Evolutionary conservation across 2,888 invertebrate species (phyloP), one percentile per base, ranked within the genome.

Genomic region (Apomyelois bistriatella): DNA sequence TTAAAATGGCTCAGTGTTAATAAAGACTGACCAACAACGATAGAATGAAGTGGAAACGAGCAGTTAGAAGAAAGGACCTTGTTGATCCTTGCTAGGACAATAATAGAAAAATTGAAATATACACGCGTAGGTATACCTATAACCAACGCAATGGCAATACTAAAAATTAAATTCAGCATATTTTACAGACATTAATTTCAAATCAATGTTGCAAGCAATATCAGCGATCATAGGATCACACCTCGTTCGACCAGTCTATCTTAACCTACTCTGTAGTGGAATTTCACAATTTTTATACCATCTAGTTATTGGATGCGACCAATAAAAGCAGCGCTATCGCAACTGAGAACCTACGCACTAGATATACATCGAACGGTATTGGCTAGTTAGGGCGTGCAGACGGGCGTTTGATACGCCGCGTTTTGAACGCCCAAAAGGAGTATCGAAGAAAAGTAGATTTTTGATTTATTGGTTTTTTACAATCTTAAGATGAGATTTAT

Each of bases 321-420:
- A 70, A 76, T 79, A 82, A 81, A 81, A 2, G 22, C 5, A 22
- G 22, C 74, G 76, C 53, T 63, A 66, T 66, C 13, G 32, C 46
- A 32, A 46, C 32, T 32, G 15, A 9, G 78, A 79, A 76, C 79
- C 86, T 84, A 84, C 84, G 79, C 85, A 73, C 71, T 72, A 74
- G 77, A 77, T 73, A 73, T 64, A n/a, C n/a, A n/a, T n/a, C n/a
- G n/a, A 78, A 76, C 77, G 73, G 78, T 75, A 75, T 71, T 64
- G 62, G 64, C 43, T 42, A 16, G 22, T 60, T 61, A 42, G 53
- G 37, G 37, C 32, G 10, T 7, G 48, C 56, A 68, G 58, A 69
- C 75, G 62, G 56, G 68, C 74, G 71, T 52, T 17, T 52, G 4
- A 8, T 53, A 62, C 60, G 66, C 64, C 10, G 57, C 53, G 59